These are phyloP conservation scores for Hyppa rectilinea DNA, from an alignment of 2,888 invertebrate genomes.

Conservation along the genomic window DNA sequence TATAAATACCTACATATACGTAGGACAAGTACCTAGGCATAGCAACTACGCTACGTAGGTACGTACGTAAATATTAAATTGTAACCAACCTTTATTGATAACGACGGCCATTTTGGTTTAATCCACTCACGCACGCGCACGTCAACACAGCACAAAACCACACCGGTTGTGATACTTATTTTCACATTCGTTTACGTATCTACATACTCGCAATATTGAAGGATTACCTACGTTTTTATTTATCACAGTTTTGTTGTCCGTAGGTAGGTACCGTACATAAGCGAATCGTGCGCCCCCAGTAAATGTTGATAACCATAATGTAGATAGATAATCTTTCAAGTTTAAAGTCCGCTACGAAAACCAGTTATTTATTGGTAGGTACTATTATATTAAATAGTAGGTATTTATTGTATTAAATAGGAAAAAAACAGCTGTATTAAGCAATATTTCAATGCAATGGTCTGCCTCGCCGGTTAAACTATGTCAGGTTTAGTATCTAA, in stretches of 20 bases:
- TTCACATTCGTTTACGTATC: constrained; percentile 24
- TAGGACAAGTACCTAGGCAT: not conserved
- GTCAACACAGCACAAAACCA: constrained; percentile 55
- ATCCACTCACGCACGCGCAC: constrained; percentile 52
- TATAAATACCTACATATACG: not conserved
- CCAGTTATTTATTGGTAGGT: constrained; percentile 1
- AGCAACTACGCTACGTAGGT: not conserved
- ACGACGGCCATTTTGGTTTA: constrained; percentile 79
- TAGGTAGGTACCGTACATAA: not conserved
- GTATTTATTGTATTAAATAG: too few species aligned
- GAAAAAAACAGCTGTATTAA: too few species aligned
- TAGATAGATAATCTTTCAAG: constrained; percentile 19
- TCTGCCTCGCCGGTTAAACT: too few species aligned
- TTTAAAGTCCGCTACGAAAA: constrained; percentile 38
- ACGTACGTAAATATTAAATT: too few species aligned
- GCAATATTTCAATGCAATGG: too few species aligned
- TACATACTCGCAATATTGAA: constrained; percentile 9
- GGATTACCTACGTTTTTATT: constrained; percentile 39
- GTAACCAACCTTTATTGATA: constrained; percentile 81
- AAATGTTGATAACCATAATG: constrained; percentile 42
- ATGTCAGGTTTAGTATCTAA: too few species aligned
- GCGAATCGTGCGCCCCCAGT: constrained; percentile 13
- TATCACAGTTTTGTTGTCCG: constrained; percentile 20
- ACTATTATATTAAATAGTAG: too few species aligned
- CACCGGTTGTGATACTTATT: constrained; percentile 46